Base-by-base conservation (phyloP, 2,888 invertebrate species). In the Zygaena filipendulae region DNA sequence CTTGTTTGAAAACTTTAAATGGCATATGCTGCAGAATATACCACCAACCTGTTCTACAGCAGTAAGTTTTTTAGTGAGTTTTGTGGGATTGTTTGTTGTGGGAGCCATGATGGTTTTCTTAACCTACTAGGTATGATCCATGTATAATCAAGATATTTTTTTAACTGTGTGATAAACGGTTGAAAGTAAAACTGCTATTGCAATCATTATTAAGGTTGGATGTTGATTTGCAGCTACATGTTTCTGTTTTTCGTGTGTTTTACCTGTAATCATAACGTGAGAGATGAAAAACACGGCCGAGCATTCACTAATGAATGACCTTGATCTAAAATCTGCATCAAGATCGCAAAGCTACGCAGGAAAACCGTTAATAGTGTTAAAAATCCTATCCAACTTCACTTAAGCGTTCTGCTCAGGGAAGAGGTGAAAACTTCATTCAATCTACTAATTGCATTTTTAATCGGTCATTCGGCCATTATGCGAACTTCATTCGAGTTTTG, bases 11-110 rank as follows among this genome's bases (percentile, higher is more conserved):
- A 75, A 82, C 32, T 69, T 77, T 37, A 58, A 47, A 36, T 74
- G 66, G 48, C 85, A 85, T 52, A 81, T 69, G 47, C 77, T 75
- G 56, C 85, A 85, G 45, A 67, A 71, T 20, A 85, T 83, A 22
- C 84, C 84, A 49, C 84, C 77, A 16, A 71, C 54, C 42, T 60
- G 45, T 38, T 72, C 69, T 28, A 79, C 63, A 36, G 74, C 58
- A 29, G 74, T 75, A 36, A 49, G 59, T 46, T 70, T 72, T 29
- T 45, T 43, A 35, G 33, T 21, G 24, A 34, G 38, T 16, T 16
- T 16, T 16, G 4, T 7, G 7, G 16, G 16, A 6, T 4, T 4
- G 7, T 16, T 16, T 16, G 16, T 7, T 16, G 38, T 39, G 37
- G 39, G 41, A 51, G 60, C 67, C 69, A 68, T 69, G 37, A 36